phyloP scores from a whole-genome alignment of 2,797 vertebrate genomes.

The Malurus splendens region DNA sequence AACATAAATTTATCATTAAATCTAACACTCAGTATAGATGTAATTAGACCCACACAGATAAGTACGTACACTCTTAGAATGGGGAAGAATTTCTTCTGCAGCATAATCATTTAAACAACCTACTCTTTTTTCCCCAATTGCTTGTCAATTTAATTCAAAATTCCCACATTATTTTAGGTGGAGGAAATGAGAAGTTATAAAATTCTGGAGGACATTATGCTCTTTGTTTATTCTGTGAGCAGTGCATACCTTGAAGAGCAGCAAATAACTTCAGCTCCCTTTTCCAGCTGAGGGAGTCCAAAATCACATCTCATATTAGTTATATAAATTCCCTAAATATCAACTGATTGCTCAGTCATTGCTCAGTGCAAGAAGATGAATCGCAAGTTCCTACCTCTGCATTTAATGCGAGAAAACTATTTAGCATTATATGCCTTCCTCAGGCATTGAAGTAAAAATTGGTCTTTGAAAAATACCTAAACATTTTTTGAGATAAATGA shows the following conservation, averaged over 20 bases:
- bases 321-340: not conserved
- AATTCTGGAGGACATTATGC: not conserved
- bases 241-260: not conserved
- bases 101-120: not conserved
- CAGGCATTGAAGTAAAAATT: not conserved
- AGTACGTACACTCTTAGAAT: not conserved
- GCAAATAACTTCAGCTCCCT: not conserved
- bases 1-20: not conserved
- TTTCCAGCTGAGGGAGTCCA: not conserved
- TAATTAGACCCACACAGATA: not conserved
- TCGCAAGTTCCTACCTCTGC: not conserved
- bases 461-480: not conserved
- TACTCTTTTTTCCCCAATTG: not conserved
- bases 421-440: not conserved
- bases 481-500: not conserved
- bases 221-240: not conserved
- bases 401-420: not conserved
- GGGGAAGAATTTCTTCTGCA: not conserved
- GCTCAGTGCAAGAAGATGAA: not conserved
- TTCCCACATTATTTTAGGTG: not conserved
- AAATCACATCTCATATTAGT: not conserved
- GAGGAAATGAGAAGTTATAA: not conserved
- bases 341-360: not conserved
- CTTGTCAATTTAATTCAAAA: not conserved
- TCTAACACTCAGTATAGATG: not conserved